Conservation (phyloP, 1,140 invertebrate genomes). For the Nasonia longicornis region DNA sequence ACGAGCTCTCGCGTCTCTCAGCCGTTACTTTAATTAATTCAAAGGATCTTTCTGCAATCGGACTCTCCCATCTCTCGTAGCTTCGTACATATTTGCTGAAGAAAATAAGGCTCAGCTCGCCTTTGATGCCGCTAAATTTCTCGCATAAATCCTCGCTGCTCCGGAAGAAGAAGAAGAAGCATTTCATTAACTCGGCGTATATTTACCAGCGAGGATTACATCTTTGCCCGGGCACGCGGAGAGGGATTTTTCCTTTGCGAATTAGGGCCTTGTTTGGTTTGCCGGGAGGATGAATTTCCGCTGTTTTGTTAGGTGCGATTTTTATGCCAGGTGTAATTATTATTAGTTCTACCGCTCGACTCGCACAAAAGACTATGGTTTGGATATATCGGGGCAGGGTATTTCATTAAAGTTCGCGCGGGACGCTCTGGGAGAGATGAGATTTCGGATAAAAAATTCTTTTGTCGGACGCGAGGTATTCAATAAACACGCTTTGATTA, state of each 20-base stretch:
- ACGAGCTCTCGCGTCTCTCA: neutral
- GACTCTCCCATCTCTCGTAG: too few species aligned
- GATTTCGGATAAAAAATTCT: slow-evolving; percentile 30
- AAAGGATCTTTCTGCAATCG: neutral
- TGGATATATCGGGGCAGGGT: neutral
- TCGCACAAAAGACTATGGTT: too few species aligned
- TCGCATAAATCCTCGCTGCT: neutral
- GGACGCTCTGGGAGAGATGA: neutral
- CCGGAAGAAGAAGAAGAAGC: neutral
- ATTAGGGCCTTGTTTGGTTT: neutral
- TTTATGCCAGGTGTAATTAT: neutral
- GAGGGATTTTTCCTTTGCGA: neutral
- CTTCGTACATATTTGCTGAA: neutral
- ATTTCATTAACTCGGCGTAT: neutral
- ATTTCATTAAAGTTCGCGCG: slow-evolving; percentile 19
- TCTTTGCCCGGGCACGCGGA: neutral
- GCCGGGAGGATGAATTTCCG: neutral
- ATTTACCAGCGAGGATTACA: neutral
- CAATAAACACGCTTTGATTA: slow-evolving; percentile 23
- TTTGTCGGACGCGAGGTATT: slow-evolving; percentile 34
- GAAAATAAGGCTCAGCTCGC: neutral
- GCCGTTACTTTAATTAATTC: neutral
- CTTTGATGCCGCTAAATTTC: neutral
- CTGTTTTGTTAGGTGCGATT: neutral
- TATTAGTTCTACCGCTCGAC: neutral